Percentiles rank a stretch among this genome's conserved stretches.
Conservation (phyloP, 2,113 vertebrate species). For the Candoia aspera region DNA sequence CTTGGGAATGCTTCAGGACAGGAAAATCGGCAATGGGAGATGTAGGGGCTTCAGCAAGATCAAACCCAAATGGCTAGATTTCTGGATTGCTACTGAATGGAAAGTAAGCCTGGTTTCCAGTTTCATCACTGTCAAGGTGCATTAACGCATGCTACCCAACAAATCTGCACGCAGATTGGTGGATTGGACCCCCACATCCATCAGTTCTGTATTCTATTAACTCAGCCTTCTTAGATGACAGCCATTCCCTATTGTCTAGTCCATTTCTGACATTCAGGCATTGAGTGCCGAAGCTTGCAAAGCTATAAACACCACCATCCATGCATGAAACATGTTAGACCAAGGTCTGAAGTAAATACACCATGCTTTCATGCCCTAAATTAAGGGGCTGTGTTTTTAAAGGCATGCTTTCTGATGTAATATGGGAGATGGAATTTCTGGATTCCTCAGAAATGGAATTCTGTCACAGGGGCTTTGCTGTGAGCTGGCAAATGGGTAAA, state of each 20-base stretch:
- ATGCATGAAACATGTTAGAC: not conserved
- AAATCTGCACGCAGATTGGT: not conserved
- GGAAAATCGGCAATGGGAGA: not conserved
- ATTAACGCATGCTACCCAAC: not conserved
- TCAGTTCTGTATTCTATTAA: not conserved
- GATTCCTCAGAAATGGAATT: too few relatives aligned
- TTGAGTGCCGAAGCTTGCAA: not conserved
- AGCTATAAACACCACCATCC: not conserved
- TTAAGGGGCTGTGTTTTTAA: not conserved
- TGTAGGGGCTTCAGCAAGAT: not conserved
- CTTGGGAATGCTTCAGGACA: not conserved
- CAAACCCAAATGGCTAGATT: not conserved
- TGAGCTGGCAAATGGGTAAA: too few relatives aligned
- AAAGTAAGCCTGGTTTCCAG: not conserved
- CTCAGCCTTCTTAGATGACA: not conserved
- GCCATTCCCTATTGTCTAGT: not conserved
- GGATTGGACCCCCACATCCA: not conserved
- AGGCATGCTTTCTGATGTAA: not conserved
- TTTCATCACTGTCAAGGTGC: not conserved
- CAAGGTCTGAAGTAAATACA: not conserved
- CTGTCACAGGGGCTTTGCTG: too few relatives aligned
- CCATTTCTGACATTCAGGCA: not conserved
- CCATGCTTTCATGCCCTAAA: not conserved
- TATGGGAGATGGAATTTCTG: not conserved
- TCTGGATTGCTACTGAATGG: not conserved